Evolutionary conservation across 2,888 invertebrate genomes (phyloP).

Genomic region (Leptinotarsa tumamoca): DNA sequence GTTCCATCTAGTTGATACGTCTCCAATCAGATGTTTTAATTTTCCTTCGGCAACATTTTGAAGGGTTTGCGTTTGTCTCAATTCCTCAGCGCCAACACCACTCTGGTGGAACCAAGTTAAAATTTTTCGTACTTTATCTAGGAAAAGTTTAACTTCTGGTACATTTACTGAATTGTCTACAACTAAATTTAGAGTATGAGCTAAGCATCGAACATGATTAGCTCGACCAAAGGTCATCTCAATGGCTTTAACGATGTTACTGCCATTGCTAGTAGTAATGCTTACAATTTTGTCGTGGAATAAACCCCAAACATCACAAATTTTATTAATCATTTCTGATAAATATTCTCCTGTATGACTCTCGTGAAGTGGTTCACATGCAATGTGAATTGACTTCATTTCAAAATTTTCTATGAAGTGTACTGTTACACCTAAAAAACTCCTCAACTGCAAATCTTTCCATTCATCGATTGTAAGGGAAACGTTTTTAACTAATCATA

Average conservation of each 20-base stretch:
- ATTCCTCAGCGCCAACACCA: conserved; percentile 39
- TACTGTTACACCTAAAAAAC: neutral
- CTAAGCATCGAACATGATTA: conserved; percentile 22
- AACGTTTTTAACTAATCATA: conserved; percentile 26
- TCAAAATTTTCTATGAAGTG: conserved; percentile 24
- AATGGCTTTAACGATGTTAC: conserved; percentile 12
- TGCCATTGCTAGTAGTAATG: conserved; percentile 17
- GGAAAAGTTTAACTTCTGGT: conserved; percentile 39
- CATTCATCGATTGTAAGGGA: conserved; percentile 10
- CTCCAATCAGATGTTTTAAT: conserved; percentile 43
- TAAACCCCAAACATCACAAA: conserved; percentile 50
- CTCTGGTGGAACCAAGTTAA: conserved; percentile 45
- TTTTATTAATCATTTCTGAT: conserved; percentile 35
- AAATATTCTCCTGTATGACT: conserved; percentile 50
- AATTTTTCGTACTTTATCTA: conserved; percentile 30
- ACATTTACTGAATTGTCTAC: conserved; percentile 20
- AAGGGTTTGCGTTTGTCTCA: conserved; percentile 32
- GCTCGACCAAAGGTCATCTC: conserved; percentile 18
- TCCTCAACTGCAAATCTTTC: too few species aligned
- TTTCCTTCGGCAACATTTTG: conserved; percentile 15
- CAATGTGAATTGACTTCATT: conserved; percentile 13
- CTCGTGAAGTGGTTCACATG: conserved; percentile 31
- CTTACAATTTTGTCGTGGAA: conserved; percentile 27
- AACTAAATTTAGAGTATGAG: conserved; percentile 15
- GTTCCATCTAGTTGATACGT: conserved; percentile 56